Percentiles rank a stretch among this genome's conserved stretches.
Conservation (phyloP, 2,113 vertebrate species). For the Urocitellus parryii region DNA sequence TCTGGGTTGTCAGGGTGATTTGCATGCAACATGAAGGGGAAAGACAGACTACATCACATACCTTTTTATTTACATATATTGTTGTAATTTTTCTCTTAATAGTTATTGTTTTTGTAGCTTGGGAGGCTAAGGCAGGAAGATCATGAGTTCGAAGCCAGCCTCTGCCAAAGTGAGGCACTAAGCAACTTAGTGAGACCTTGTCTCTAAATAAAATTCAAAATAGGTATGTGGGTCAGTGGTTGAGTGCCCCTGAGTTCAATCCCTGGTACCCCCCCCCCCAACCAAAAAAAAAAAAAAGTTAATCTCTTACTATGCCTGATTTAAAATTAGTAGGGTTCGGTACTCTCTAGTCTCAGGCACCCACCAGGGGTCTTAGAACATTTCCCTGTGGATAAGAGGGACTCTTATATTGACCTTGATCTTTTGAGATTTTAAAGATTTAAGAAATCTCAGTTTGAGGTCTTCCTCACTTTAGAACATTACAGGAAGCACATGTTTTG, state of each 20-base stretch:
- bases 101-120: not conserved
- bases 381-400: not conserved
- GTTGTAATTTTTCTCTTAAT: not conserved
- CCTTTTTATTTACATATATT: not conserved
- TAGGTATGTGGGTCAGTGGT: too few relatives aligned
- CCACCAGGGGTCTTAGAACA: too few relatives aligned
- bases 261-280: too few relatives aligned
- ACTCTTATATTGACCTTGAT: not conserved
- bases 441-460: not conserved
- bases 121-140: too few relatives aligned
- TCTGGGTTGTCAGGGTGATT: not conserved
- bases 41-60: not conserved
- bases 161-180: too few relatives aligned
- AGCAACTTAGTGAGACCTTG: too few relatives aligned
- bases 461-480: not conserved
- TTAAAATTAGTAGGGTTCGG: too few relatives aligned
- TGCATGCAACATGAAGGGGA: not conserved
- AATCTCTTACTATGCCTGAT: too few relatives aligned
- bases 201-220: too few relatives aligned
- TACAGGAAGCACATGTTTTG: not conserved
- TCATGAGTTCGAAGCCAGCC: too few relatives aligned
- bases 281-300: too few relatives aligned
- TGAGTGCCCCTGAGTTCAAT: too few relatives aligned
- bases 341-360: not conserved
- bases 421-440: slow-evolving; percentile 39